Base-by-base conservation (phyloP, 2,113 vertebrate genomes). In the Oryzias celebensis region DNA sequence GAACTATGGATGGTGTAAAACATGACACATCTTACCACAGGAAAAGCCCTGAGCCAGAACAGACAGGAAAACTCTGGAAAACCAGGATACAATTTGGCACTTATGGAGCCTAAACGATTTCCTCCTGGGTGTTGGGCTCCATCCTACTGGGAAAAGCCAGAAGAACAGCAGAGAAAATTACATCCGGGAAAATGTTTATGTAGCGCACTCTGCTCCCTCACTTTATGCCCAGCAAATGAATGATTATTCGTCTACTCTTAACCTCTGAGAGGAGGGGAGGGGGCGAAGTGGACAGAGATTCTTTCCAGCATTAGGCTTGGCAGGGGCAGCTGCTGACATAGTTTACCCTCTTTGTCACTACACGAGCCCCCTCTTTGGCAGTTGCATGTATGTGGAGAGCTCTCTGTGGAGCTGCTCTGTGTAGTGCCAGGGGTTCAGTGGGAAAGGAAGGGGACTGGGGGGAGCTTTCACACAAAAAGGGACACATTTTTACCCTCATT, bases 71-170 rank as follows among this genome's bases (percentile, higher is more conserved):
- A 94, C 92, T 93, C 93, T 94, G 94, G 94, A 97, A 95, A 98
- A 97, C 95, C 96, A 98, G 97, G 96, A 97, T 96, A 97, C 95
- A 97, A 98, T 99, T 98, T 98, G 95, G 96, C 96, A 96, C 96
- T 99, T 98, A 96, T 92, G 94, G 93, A 96, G 94, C 94, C 95
- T 96, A 97, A 99, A 98, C 94, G 94, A 97, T 97, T 98, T 99
- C 96, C 97, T 97, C 94, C 95, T 94, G 94, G 92, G 95, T 94
- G 94, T 94, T 94, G 95, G 94, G 96, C 94, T 96, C 93, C 92
- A 92, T 97, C 96, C 94, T 96, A 96, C 95, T 98, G 95, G 96
- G 96, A 97, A 96, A 96, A 96, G 94, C 95, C 96, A 96, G 94
- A 94, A 95, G 94, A 95, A 94, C 92, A 70, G 77, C 69, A 65